Conservation (phyloP, 2,797 vertebrate species). For the Ficedula albicollis region DNA sequence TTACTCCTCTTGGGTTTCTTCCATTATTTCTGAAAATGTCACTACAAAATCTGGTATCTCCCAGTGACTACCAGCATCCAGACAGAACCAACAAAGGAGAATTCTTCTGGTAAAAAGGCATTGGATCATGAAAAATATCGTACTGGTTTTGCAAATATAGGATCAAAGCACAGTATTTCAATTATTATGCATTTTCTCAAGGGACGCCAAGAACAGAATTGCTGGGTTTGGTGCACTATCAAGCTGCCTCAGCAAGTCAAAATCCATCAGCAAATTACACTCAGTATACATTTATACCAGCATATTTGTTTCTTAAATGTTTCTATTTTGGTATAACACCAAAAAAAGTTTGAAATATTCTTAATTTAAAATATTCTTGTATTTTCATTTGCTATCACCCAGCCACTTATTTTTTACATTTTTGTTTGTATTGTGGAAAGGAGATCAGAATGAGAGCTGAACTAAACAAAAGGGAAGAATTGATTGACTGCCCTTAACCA, state of each 20-base stretch:
- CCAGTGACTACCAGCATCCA: neutral
- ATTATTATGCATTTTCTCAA: neutral
- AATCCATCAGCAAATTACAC: neutral
- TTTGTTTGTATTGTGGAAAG: neutral
- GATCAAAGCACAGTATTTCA: neutral
- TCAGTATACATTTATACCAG: neutral
- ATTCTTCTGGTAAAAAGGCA: neutral
- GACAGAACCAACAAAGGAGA: neutral
- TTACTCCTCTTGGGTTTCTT: neutral
- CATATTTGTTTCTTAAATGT: neutral
- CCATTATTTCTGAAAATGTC: neutral
- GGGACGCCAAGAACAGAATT: neutral
- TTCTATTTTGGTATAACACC: neutral
- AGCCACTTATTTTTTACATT: neutral
- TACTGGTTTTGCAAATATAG: neutral
- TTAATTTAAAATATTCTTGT: neutral
- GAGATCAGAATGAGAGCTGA: neutral
- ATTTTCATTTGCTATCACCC: neutral
- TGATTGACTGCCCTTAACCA: neutral
- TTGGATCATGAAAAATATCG: neutral
- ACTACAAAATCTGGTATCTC: neutral
- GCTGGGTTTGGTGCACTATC: neutral
- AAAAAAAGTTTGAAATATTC: neutral
- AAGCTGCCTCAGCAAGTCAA: neutral
- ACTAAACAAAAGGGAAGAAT: neutral